These are phyloP conservation scores for Lindbergichthys nudifrons DNA, from an alignment of 2,797 vertebrate genomes.

Conservation along the genomic window DNA sequence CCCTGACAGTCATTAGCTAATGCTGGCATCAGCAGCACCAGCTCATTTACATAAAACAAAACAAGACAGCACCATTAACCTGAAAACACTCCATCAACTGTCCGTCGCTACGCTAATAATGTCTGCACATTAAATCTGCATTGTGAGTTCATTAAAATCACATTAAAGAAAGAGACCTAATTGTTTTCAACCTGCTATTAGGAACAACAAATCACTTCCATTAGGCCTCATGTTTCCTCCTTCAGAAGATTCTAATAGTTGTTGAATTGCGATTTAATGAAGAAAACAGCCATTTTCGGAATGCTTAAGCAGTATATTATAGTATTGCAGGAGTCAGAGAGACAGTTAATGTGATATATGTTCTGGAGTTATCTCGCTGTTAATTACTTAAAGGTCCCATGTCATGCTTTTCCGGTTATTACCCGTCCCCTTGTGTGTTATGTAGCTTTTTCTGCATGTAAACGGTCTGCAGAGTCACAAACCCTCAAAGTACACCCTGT, in stretches of 20 bases:
- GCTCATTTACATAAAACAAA: constrained; percentile 67
- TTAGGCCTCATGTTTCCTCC: constrained; percentile 17
- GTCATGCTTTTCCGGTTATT: no score
- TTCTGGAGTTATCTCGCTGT: not conserved
- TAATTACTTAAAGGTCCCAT: not conserved
- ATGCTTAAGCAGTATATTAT: constrained; percentile 20
- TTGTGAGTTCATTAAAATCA: constrained; percentile 66
- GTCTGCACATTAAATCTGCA: constrained; percentile 65
- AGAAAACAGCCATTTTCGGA: constrained; percentile 16
- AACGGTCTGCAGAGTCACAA: no score
- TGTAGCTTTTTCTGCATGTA: no score
- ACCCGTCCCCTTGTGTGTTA: no score
- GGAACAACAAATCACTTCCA: constrained; percentile 37
- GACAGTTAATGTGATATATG: not conserved
- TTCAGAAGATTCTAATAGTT: constrained; percentile 9
- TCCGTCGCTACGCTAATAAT: constrained; percentile 45
- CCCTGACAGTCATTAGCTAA: constrained; percentile 64
- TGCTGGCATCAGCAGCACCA: constrained; percentile 43
- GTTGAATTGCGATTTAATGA: constrained; percentile 36
- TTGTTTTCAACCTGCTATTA: constrained; percentile 52
- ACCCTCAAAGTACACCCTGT: no score
- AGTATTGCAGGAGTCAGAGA: not conserved
- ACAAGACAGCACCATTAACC: constrained; percentile 63
- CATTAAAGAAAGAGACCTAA: constrained; percentile 65
- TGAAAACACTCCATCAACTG: constrained; percentile 63